Evolutionary conservation across 1,140 invertebrate species (phyloP), one percentile per base, ranked within the genome.

Genomic region (Ceratosolen fusciceps): DNA sequence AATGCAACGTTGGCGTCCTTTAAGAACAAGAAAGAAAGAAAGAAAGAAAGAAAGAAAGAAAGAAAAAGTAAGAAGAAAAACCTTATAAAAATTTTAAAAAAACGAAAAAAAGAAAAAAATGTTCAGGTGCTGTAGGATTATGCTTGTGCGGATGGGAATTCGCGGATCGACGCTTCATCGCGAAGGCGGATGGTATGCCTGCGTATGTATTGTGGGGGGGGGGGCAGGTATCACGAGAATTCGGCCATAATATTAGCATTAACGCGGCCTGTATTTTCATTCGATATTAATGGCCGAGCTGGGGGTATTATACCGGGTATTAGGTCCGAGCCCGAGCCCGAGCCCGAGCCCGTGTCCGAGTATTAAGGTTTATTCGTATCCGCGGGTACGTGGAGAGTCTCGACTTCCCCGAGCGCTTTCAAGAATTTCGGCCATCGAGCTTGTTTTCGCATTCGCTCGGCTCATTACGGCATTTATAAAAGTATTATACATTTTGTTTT

Each of bases 401-500:
- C 2, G 31, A 60, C 31, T 29, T 60, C 31, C 31, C 31, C 26
- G 5, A 9, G 2, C 12, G 24, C 60, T 65, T 10, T 4, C 2
- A 3, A 65, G 31, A 65, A 65, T 37, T n/a, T 37, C 31, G 31
- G 31, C 16, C 60, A 16, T 65, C 37, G 60, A 12, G 60, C 60
- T 65, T 34, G 3, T 65, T 65, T 37, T 65, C 60, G 19, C 19
- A 21, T 34, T 31, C 19, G 60, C 34, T 60, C 58, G 7, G 31
- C 37, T 65, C 34, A n/a, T 37, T 60, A 60, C 19, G n/a, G 60
- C 60, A 65, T 65, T 60, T 65, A 21, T 65, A 65, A 65, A 65
- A 37, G 34, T 37, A 37, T 37, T 65, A 37, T 37, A 37, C 21
- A 65, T 65, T 37, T 65, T 65, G 31, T 65, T 37, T 37, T 65